Evolutionary conservation across 2,113 vertebrate genomes (phyloP).

Genomic region (Calyptommatus sinebrachiatus): DNA sequence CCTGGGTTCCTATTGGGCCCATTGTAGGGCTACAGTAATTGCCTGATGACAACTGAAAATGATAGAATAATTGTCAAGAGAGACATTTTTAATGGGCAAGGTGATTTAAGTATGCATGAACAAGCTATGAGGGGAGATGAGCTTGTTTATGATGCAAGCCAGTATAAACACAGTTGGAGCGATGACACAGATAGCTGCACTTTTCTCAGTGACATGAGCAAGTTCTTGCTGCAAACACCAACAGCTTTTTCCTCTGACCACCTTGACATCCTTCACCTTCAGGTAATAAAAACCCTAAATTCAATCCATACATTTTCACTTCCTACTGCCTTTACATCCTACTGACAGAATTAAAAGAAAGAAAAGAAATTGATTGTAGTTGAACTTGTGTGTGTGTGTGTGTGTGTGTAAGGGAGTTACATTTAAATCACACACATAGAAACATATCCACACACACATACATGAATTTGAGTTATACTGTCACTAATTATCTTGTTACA

Average conservation of each 20-base stretch:
- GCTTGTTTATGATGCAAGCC: conserved; percentile 99
- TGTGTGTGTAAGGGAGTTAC: conserved; percentile 14
- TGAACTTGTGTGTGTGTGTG: conserved; percentile 50
- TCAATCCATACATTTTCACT: conserved; percentile 74
- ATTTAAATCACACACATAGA: conserved; percentile 30
- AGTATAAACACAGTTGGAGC: conserved; percentile 97
- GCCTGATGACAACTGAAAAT: conserved; percentile 99
- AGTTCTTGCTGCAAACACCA: conserved; percentile 88
- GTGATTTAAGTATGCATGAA: conserved; percentile 99
- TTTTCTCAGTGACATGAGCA: conserved; percentile 93
- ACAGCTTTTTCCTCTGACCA: conserved; percentile 89
- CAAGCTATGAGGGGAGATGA: conserved; percentile 84
- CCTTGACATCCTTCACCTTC: conserved; percentile 88
- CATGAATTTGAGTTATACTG: conserved; percentile 58
- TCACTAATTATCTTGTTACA: conserved; percentile 57
- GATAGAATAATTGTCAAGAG: conserved; percentile 99
- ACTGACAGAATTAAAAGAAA: conserved; percentile 58
- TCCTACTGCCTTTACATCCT: conserved; percentile 34
- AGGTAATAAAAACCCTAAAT: conserved; percentile 90
- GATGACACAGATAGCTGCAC: conserved; percentile 96
- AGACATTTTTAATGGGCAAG: conserved; percentile 94
- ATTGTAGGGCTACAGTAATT: conserved; percentile 90
- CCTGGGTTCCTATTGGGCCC: conserved; percentile 88
- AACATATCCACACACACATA: conserved; percentile 43
- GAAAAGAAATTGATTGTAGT: conserved; percentile 43